Evolutionary conservation across 2,888 invertebrate species (phyloP).

Genomic region (Lypha dubia): DNA sequence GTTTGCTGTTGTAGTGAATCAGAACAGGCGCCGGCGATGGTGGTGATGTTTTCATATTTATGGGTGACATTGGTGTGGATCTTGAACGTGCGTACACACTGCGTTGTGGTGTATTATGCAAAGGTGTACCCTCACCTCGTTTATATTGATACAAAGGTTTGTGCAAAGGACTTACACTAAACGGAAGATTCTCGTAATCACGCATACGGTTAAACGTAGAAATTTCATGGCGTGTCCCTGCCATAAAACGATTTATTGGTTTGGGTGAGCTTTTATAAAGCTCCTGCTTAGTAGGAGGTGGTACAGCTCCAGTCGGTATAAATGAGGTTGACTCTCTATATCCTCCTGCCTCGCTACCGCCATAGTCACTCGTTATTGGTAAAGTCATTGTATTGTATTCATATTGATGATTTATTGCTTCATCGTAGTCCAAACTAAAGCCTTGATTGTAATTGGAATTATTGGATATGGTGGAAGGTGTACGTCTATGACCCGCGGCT

Average conservation of each 20-base stretch:
- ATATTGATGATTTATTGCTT: constrained; percentile 77
- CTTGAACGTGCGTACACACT: constrained; percentile 65
- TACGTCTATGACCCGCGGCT: constrained; percentile 87
- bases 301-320: constrained; percentile 60
- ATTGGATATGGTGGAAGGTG: constrained; percentile 89
- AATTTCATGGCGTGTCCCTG: constrained; percentile 60
- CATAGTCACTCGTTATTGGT: constrained; percentile 68
- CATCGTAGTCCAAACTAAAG: constrained; percentile 87
- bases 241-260: constrained; percentile 76
- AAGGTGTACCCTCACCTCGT: constrained; percentile 66
- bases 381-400: constrained; percentile 79
- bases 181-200: constrained; percentile 79
- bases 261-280: constrained; percentile 79
- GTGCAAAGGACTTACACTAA: constrained; percentile 78
- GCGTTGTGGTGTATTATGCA: constrained; percentile 73
- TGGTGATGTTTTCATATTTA: constrained; percentile 71
- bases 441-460: constrained; percentile 86
- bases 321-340: constrained; percentile 42
- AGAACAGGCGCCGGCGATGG: constrained; percentile 66
- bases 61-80: constrained; percentile 73
- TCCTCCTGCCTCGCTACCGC: constrained; percentile 39
- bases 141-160: constrained; percentile 75
- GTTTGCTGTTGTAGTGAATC: constrained; percentile 51
- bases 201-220: constrained; percentile 77
- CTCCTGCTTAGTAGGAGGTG: constrained; percentile 78